Evolutionary conservation across 2,888 invertebrate species (phyloP), one percentile per base, ranked within the genome.

Genomic region (Cosmorhoe ocellata): DNA sequence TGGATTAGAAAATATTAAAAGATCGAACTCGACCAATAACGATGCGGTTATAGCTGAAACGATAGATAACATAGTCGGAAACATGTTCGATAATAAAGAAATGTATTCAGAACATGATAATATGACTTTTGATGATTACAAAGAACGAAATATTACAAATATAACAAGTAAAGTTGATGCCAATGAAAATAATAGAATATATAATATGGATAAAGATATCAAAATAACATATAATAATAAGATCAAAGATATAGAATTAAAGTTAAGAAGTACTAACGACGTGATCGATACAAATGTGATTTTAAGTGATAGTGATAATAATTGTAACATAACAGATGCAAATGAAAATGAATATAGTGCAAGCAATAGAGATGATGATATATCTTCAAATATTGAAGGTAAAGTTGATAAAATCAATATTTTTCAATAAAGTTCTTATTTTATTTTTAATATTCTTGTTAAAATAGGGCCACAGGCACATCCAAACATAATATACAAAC

Each of bases 371-470:
- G 30, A 18, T 8, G 0, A 49, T 22, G 50, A 59, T 34, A n/a
- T 53, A 58, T 69, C 70, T 75, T 71, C 67, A 55, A 63, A 49
- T 51, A 45, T 53, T 36, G 57, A 72, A 69, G 80, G 79, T 81
- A 61, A 60, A 62, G 49, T 38, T 4, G 22, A 1, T 4, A 2
- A 18, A 18, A 18, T 18, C 18, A 18, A 18, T 3, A 3, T 18
- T 4, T 18, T 18, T 2, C 4, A 18, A 3, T 18, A 3, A 2
- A 4, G 18, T 18, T 4, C 4, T 2, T 18, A 4, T 18, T 2
- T 18, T 18, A 18, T 18, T n/a, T n/a, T n/a, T n/a, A n/a, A n/a
- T n/a, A n/a, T n/a, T n/a, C n/a, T n/a, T n/a, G n/a, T n/a, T n/a
- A n/a, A n/a, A n/a, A n/a, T n/a, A n/a, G n/a, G n/a, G n/a, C n/a